phyloP scores from a whole-genome alignment of 2,797 vertebrate genomes.

The Rhinella marina region DNA sequence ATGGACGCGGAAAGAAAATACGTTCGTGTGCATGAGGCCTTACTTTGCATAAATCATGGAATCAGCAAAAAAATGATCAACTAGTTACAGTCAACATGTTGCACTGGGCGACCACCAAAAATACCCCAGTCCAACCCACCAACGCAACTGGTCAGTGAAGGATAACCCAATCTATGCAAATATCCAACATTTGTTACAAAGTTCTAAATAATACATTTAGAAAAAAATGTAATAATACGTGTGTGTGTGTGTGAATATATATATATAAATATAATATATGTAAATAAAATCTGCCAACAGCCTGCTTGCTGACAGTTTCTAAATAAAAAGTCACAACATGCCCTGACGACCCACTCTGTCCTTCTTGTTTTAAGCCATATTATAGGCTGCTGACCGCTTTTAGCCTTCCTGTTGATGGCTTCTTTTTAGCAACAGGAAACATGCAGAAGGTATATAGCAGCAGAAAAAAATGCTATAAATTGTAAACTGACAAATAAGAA shows the following conservation, averaged over 20 bases:
- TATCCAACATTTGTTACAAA: not conserved
- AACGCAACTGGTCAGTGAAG: no score
- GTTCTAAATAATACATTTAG: no score
- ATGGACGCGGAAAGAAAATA: no score
- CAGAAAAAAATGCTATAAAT: not conserved
- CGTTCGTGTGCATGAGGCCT: no score
- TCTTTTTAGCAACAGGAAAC: not conserved
- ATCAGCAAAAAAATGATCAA: not conserved
- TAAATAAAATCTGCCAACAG: no score
- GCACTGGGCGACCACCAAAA: not conserved
- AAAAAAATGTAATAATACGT: no score
- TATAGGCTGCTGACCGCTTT: not conserved
- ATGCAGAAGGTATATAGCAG: not conserved
- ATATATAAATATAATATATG: no score
- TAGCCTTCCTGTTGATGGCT: not conserved
- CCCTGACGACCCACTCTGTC: not conserved
- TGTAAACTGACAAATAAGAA: not conserved
- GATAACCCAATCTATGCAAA: not conserved
- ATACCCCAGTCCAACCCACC: not conserved
- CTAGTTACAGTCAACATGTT: not conserved
- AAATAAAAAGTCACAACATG: not conserved
- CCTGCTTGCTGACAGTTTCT: no score
- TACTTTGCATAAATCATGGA: no score
- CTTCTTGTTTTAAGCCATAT: not conserved
- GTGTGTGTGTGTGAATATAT: no score